Evolutionary conservation across 2,888 invertebrate species (phyloP).

Genomic region (Dorcus hopei): DNA sequence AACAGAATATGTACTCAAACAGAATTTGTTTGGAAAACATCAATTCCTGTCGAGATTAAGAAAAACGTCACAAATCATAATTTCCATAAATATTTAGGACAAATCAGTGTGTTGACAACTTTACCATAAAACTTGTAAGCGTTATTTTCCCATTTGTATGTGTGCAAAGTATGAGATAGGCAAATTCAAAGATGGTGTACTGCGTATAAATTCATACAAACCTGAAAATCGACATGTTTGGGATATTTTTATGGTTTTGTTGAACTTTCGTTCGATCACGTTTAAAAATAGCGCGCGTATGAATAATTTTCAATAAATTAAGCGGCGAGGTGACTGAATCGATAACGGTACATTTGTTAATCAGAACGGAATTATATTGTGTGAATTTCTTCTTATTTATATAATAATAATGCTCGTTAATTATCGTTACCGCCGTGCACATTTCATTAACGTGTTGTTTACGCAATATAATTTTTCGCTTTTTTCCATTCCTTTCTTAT

Average conservation of each 20-base stretch:
- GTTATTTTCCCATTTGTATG: too few relatives aligned
- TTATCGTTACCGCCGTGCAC: background rate
- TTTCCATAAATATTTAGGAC: too few relatives aligned
- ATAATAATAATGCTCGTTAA: background rate
- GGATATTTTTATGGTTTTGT: background rate
- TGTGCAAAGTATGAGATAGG: too few relatives aligned
- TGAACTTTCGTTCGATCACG: conserved; percentile 1
- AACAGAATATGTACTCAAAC: too few relatives aligned
- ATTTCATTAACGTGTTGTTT: background rate
- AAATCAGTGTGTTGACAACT: too few relatives aligned
- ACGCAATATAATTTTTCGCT: background rate
- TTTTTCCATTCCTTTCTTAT: background rate
- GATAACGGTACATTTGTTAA: background rate
- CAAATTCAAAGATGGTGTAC: background rate
- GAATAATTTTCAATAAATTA: conserved; percentile 9
- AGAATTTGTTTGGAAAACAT: too few relatives aligned
- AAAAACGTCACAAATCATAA: too few relatives aligned
- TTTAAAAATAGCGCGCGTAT: conserved; percentile 3
- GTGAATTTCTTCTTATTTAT: background rate
- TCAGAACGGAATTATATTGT: background rate
- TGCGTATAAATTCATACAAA: background rate
- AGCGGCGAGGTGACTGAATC: background rate
- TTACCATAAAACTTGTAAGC: too few relatives aligned
- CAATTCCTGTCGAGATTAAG: too few relatives aligned
- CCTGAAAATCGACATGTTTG: background rate